Evolutionary conservation across 2,797 vertebrate genomes (phyloP).

Genomic region (Centropyge bicolor): DNA sequence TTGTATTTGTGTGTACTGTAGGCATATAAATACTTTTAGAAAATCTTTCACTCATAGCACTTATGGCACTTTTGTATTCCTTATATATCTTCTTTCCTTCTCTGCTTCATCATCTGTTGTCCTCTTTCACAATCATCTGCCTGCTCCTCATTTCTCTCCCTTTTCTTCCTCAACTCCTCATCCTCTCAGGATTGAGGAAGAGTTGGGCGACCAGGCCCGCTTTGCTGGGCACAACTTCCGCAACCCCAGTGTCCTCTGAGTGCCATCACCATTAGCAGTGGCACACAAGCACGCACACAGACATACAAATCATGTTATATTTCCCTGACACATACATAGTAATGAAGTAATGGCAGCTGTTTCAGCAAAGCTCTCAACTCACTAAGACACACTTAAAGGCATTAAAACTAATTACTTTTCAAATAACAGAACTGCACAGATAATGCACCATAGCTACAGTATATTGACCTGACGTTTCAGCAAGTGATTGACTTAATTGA

Average conservation of each 20-base stretch:
- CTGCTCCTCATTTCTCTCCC: conserved; percentile 13
- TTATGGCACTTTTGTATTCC: conserved; percentile 9
- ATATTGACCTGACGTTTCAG: conserved; percentile 42
- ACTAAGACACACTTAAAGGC: conserved; percentile 14
- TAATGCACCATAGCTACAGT: conserved; percentile 33
- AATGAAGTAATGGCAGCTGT: conserved; percentile 26
- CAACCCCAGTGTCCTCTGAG: conserved; percentile 93
- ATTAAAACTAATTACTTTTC: conserved; percentile 36
- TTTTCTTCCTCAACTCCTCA: conserved; percentile 24
- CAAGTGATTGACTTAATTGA: conserved; percentile 31
- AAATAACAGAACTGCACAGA: conserved; percentile 27
- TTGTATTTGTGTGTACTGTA: background rate
- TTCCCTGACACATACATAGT: conserved; percentile 26
- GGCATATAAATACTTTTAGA: background rate
- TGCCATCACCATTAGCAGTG: background rate
- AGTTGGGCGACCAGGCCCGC: conserved; percentile 92
- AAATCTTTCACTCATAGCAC: background rate
- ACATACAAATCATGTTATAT: conserved; percentile 28
- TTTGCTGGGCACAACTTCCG: conserved; percentile 96
- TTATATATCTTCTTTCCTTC: conserved; percentile 7
- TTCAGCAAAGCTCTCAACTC: conserved; percentile 35
- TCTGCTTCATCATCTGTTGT: conserved; percentile 22
- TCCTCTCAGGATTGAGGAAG: conserved; percentile 92
- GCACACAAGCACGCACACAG: conserved; percentile 3
- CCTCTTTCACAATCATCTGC: conserved; percentile 12